phyloP scores from a whole-genome alignment of 2,888 invertebrate genomes.

The Micoletzkya japonica region DNA sequence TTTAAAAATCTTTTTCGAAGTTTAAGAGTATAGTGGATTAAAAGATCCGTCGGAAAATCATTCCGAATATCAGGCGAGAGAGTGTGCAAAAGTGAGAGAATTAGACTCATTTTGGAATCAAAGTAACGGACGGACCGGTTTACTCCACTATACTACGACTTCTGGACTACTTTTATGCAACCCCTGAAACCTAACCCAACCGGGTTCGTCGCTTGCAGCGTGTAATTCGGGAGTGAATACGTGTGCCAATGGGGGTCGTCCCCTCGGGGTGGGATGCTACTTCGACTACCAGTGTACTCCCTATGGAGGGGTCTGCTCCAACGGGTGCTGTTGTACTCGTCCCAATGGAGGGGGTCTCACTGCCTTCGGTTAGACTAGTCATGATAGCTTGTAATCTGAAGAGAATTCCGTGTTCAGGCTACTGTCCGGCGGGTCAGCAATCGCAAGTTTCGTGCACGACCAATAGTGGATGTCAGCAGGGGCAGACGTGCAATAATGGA shows the following conservation, averaged over 20 bases:
- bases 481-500: slow-evolving; percentile 51
- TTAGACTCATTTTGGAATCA: no score
- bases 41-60: no score
- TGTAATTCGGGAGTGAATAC: slow-evolving; percentile 13
- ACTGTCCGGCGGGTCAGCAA: slow-evolving; percentile 48
- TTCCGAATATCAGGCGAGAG: no score
- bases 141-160: no score
- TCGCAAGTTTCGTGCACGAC: slow-evolving; percentile 43
- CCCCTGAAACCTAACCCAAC: neutral
- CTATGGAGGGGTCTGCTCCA: slow-evolving; percentile 33
- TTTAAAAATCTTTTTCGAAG: no score
- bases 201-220: neutral
- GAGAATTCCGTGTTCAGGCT: slow-evolving; percentile 39
- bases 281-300: slow-evolving; percentile 44
- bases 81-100: no score
- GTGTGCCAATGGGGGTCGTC: slow-evolving; percentile 38
- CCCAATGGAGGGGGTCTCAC: slow-evolving; percentile 21
- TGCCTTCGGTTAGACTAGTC: neutral
- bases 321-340: slow-evolving; percentile 42
- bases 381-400: neutral
- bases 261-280: slow-evolving; percentile 40
- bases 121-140: no score
- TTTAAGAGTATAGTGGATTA: no score
- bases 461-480: slow-evolving; percentile 39
- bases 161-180: neutral